A percentile compares a stretch with the other conserved stretches of the same genome.
Evolutionary conservation across 1,140 invertebrate species (phyloP).

Genomic region (Charaxes varanes): DNA sequence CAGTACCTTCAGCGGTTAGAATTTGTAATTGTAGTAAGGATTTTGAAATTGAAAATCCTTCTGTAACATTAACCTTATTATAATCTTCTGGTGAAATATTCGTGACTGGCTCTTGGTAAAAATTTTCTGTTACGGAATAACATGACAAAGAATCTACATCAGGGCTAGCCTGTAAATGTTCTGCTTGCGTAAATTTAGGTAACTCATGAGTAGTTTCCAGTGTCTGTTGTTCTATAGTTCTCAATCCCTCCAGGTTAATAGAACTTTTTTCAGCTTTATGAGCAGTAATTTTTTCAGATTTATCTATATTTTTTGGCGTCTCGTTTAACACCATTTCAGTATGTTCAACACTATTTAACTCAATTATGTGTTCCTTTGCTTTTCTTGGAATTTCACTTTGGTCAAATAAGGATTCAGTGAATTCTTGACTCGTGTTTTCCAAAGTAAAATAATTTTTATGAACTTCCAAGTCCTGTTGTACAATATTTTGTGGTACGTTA

Average conservation of each 20-base stretch:
- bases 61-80: conserved; percentile 21
- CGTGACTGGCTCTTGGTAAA: conserved; percentile 29
- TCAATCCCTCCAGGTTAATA: conserved; percentile 27
- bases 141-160: conserved; percentile 38
- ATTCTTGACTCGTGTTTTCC: conserved; percentile 23
- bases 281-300: conserved; percentile 15
- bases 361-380: conserved; percentile 32
- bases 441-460: conserved; percentile 37
- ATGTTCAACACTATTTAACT: conserved; percentile 40
- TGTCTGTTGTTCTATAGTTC: conserved; percentile 25
- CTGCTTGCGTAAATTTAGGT: conserved; percentile 10
- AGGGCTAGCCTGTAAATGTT: conserved; percentile 26
- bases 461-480: conserved; percentile 28
- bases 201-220: conserved; percentile 35
- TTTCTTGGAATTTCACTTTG: conserved; percentile 22
- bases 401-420: conserved; percentile 26
- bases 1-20: conserved; percentile 34
- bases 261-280: conserved; percentile 32
- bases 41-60: conserved; percentile 36
- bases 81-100: conserved; percentile 20
- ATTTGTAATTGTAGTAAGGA: conserved; percentile 44
- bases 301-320: conserved; percentile 12
- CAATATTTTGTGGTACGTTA: conserved; percentile 18
- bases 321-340: conserved; percentile 35
- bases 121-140: conserved; percentile 39